Conservation (phyloP, 2,888 invertebrate species). For the Stomorhina lunata region DNA sequence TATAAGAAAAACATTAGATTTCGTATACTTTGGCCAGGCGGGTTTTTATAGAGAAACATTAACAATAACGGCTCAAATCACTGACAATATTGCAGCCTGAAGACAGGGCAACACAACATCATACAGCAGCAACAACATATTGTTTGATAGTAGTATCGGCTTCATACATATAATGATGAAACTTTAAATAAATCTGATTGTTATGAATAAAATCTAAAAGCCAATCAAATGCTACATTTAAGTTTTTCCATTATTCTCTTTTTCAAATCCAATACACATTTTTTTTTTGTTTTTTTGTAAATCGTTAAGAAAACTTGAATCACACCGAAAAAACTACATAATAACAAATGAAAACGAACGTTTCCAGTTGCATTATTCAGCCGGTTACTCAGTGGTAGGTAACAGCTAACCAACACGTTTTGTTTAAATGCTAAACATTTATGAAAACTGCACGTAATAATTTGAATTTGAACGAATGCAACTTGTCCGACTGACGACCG, state of each 20-base stretch:
- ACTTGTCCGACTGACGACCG: constrained; percentile 16
- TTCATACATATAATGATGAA: constrained; percentile 43
- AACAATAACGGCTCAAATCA: constrained; percentile 3
- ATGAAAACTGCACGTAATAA: constrained; percentile 20
- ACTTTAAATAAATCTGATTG: constrained; percentile 49
- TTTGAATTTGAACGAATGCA: not conserved
- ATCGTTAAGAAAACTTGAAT: constrained; percentile 15
- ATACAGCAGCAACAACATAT: constrained; percentile 26
- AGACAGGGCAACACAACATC: not conserved
- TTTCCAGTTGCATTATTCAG: constrained; percentile 35
- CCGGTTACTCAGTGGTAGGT: constrained; percentile 40
- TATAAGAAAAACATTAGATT: too few relatives aligned
- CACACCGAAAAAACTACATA: not conserved
- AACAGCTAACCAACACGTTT: constrained; percentile 43
- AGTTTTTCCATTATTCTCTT: not conserved
- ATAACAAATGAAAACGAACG: constrained; percentile 47
- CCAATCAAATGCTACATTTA: constrained; percentile 29
- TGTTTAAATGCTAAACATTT: constrained; percentile 19
- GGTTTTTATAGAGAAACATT: constrained; percentile 14
- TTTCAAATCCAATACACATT: not conserved
- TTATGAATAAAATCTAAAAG: constrained; percentile 33
- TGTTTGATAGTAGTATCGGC: constrained; percentile 24
- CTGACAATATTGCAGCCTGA: not conserved
- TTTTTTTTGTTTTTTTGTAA: not conserved
- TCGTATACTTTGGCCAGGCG: too few relatives aligned